Conservation (phyloP, 2,888 invertebrate species). For the Lathronympha strigana region DNA sequence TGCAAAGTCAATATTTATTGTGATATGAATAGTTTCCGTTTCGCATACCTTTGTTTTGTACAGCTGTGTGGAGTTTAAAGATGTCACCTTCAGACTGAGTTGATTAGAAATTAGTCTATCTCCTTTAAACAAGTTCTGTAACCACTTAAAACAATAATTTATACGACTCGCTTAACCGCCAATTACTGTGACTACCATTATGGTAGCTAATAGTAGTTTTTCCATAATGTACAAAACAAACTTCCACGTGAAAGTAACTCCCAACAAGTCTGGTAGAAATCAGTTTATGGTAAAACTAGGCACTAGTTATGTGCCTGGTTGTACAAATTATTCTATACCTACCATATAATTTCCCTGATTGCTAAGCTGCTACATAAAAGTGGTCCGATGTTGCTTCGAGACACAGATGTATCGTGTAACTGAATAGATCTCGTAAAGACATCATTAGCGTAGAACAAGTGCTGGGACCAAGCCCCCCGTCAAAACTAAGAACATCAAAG, state of each 20-base stretch:
- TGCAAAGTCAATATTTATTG: constrained; percentile 36
- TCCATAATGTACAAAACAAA: constrained; percentile 44
- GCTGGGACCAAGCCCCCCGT: no score
- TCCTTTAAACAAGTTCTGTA: no score
- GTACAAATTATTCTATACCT: constrained; percentile 8
- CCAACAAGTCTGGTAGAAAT: constrained; percentile 56
- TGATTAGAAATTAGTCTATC: not conserved
- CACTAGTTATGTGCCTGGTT: constrained; percentile 1
- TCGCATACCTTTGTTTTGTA: constrained; percentile 13
- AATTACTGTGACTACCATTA: constrained; percentile 9
- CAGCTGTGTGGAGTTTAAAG: constrained; percentile 10
- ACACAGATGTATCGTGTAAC: not conserved
- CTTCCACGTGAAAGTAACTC: constrained; percentile 50
- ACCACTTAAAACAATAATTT: not conserved
- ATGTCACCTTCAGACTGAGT: not conserved
- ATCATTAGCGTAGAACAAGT: no score
- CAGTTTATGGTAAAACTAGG: constrained; percentile 44
- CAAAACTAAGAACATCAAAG: no score
- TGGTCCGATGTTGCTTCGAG: constrained; percentile 50
- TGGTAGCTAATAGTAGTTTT: constrained; percentile 28
- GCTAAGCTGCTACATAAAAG: constrained; percentile 61
- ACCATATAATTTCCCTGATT: constrained; percentile 67
- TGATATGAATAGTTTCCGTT: constrained; percentile 30
- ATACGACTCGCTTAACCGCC: not conserved
- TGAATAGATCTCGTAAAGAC: not conserved